Base-by-base conservation (phyloP, 2,888 invertebrate species). In the Stratiomys singularior region DNA sequence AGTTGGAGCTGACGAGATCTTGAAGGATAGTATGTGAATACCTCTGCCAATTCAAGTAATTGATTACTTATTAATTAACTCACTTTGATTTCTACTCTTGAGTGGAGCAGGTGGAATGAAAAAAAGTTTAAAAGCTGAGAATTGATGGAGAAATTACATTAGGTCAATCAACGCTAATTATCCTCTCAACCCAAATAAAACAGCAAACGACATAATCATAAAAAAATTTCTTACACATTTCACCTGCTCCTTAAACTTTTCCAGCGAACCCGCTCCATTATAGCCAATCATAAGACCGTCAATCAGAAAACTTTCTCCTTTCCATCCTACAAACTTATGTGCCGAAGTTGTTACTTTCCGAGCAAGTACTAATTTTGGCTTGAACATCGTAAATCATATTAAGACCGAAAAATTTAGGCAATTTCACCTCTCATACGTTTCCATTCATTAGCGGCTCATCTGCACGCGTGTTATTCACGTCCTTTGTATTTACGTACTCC, bases 241-340 rank as follows among this genome's bases (percentile, higher is more conserved):
- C 37, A 37, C 37, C 37, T 37, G 37, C 37, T 37, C 37, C 3
- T 5, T 15, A 2, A 52, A 52, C 52, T 60, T 25, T 60, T 60
- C 2, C 2, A 25, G 23, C 37, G 9, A 37, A 37, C 37, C 9
- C 37, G 3, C 37, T 37, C 5, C 3, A 60, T 60, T 60, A 60
- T 25, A 4, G 21, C 25, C 13, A 60, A 60, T 60, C 58, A 18
- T 60, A 60, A 60, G 21, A 60, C 23, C 21, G 2, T 25, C 25
- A 25, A 60, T 60, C 58, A 60, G 25, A 60, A 60, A 60, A 60
- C 21, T 60, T 60, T 60, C n/a, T 25, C 25, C 23, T 60, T 25
- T 60, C 37, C 3, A 9, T 5, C 37, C 37, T 37, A 5, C n/a
- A n/a, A n/a, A n/a, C 37, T 37, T 37, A 37, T 9, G 37, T 9